A percentile compares a stretch with the other conserved stretches of the same genome.
phyloP scores from a whole-genome alignment of 2,113 vertebrate genomes.

The Phainopepla nitens region DNA sequence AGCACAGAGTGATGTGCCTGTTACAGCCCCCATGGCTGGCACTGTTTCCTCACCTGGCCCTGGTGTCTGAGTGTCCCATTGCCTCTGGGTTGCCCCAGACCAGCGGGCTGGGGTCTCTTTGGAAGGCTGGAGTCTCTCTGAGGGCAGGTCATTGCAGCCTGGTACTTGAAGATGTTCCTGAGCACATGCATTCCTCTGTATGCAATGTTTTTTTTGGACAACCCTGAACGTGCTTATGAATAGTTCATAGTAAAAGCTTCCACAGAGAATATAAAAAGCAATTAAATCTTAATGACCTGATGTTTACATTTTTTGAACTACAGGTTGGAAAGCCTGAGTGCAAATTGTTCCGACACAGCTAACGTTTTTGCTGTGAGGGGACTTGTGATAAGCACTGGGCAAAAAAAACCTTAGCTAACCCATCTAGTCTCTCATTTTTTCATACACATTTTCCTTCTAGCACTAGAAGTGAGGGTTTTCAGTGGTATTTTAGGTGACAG shows the following conservation, averaged over 20 bases:
- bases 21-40: rapidly evolving
- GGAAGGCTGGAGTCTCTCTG: neutral
- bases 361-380: neutral
- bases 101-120: neutral
- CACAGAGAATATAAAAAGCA: conserved; percentile 4
- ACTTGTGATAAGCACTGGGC: neutral
- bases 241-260: conserved; percentile 57
- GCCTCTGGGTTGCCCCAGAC: neutral
- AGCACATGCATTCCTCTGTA: neutral
- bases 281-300: conserved; percentile 38
- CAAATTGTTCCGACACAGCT: neutral
- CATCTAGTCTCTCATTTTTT: neutral
- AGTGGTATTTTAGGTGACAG: neutral
- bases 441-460: neutral
- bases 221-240: conserved; percentile 14
- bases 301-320: conserved; percentile 52
- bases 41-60: neutral
- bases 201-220: conserved; percentile 5
- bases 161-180: neutral
- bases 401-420: neutral
- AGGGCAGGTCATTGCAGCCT: neutral
- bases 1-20: neutral
- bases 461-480: neutral
- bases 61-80: neutral
- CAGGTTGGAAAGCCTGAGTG: conserved; percentile 24